A percentile compares a stretch with the other conserved stretches of the same genome.
phyloP scores from a whole-genome alignment of 2,797 vertebrate genomes.

The Pseudochirops corinnae region DNA sequence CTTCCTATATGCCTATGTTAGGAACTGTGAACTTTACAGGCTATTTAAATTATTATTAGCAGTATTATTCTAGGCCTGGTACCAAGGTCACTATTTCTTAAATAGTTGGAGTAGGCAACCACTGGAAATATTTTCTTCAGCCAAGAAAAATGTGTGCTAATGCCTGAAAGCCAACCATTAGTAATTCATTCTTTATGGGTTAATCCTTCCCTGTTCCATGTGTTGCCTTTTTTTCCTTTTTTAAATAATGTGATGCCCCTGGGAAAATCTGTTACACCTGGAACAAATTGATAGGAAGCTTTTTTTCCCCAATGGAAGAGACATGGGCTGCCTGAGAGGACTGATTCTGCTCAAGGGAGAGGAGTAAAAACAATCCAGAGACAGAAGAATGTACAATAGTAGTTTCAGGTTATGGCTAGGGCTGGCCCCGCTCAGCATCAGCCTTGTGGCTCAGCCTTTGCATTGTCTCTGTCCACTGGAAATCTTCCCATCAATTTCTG shows the following conservation, averaged over 20 bases:
- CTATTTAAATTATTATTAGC: background rate
- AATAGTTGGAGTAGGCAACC: background rate
- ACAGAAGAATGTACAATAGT: background rate
- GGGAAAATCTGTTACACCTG: background rate
- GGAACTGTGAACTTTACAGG: background rate
- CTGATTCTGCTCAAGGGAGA: background rate
- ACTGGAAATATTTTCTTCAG: background rate
- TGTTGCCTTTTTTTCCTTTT: background rate
- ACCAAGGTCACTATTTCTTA: background rate
- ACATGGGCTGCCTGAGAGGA: background rate
- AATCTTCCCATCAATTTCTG: background rate
- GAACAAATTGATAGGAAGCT: background rate
- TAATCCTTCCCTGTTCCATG: background rate
- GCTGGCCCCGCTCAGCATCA: background rate
- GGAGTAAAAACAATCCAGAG: background rate
- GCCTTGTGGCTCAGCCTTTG: background rate
- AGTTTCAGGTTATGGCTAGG: background rate
- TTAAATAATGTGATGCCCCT: background rate
- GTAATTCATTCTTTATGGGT: background rate
- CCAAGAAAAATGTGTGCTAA: background rate
- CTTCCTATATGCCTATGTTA: background rate
- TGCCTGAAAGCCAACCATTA: background rate
- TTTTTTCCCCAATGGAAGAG: background rate
- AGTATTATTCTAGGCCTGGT: background rate
- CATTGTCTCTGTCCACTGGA: background rate